Evolutionary conservation across 2,888 invertebrate genomes (phyloP).

Genomic region (Machimus atricapillus): DNA sequence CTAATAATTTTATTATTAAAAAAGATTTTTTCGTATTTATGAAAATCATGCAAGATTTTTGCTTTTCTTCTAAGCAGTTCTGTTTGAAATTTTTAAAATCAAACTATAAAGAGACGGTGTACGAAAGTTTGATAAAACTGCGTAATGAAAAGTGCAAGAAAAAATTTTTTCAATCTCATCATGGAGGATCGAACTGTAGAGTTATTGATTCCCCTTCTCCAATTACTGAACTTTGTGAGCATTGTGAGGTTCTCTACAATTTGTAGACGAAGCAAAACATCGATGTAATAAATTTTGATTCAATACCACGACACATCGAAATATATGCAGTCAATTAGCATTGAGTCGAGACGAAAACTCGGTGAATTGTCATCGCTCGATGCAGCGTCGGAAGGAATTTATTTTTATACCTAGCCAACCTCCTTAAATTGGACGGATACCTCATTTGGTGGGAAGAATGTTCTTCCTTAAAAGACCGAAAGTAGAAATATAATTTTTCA

Average conservation of each 20-base stretch:
- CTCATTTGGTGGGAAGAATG: background rate
- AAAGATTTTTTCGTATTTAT: too few relatives aligned
- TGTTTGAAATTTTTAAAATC: too few relatives aligned
- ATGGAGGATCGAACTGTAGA: background rate
- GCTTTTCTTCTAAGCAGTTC: too few relatives aligned
- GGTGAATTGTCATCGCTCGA: background rate
- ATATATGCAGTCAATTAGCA: background rate
- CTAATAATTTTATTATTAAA: too few relatives aligned
- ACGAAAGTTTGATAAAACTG: too few relatives aligned
- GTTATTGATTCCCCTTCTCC: background rate
- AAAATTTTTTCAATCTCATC: too few relatives aligned
- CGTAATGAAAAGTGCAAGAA: too few relatives aligned
- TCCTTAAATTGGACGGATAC: background rate
- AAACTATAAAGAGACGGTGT: too few relatives aligned
- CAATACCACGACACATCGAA: background rate
- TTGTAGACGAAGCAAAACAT: background rate
- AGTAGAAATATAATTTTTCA: slow-evolving; percentile 16
- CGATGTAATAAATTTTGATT: background rate
- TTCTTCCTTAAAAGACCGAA: background rate
- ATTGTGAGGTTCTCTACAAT: background rate
- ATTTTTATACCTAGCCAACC: background rate
- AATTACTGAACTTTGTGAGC: background rate
- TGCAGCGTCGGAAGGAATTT: background rate
- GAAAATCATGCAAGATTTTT: too few relatives aligned
- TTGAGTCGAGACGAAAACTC: background rate